A percentile compares a stretch with the other conserved stretches of the same genome.
phyloP scores from a whole-genome alignment of 2,113 vertebrate genomes.

The Vidua macroura region DNA sequence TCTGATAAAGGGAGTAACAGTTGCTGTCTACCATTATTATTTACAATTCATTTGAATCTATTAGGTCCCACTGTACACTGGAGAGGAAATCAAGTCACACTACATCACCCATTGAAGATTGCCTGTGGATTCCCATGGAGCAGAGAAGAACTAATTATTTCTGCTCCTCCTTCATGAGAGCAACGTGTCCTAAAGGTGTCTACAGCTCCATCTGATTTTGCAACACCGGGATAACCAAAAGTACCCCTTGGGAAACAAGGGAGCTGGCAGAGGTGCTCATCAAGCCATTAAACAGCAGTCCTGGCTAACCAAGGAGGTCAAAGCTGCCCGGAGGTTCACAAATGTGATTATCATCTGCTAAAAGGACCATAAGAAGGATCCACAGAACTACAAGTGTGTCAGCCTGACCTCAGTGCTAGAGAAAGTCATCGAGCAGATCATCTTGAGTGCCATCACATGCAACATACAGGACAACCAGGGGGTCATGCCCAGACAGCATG shows the following conservation, averaged over 20 bases:
- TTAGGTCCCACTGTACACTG: neutral
- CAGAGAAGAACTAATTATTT: neutral
- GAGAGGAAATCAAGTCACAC: neutral
- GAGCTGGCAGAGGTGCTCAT: neutral
- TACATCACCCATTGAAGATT: neutral
- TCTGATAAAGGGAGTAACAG: neutral
- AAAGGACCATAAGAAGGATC: neutral
- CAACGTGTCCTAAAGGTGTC: neutral
- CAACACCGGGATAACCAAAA: neutral
- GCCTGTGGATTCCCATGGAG: neutral
- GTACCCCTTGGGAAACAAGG: neutral
- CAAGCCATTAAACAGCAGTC: neutral
- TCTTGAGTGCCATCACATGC: neutral
- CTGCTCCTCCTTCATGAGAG: neutral
- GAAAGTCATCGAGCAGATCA: neutral
- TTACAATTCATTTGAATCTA: neutral
- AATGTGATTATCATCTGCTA: neutral
- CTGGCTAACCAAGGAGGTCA: neutral
- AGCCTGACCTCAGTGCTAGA: accelerated
- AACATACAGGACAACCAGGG: neutral
- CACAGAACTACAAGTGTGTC: neutral
- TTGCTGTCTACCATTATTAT: neutral
- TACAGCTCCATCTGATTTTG: neutral
- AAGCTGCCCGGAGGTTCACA: neutral
- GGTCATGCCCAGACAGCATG: neutral